Percentiles rank a stretch among this genome's conserved stretches.
phyloP scores from a whole-genome alignment of 2,888 invertebrate genomes.

The Nipponacmea schrenckii region DNA sequence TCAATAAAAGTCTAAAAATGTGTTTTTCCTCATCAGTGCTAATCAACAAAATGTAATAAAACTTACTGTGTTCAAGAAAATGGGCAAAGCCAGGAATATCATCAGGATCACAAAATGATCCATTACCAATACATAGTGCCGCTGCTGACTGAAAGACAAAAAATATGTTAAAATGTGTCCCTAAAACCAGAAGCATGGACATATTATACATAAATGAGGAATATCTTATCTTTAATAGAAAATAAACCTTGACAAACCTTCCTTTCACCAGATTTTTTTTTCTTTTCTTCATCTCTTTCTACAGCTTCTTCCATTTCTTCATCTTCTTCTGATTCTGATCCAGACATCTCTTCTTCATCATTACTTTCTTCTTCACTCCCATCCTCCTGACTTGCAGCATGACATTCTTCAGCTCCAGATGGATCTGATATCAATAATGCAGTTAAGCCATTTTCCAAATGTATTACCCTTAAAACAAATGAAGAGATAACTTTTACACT shows the following conservation, averaged over 20 bases:
- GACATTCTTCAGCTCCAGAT: constrained; percentile 26
- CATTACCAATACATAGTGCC: constrained; percentile 59
- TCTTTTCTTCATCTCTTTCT: not conserved
- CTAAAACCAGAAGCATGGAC: not conserved
- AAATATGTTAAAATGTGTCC: too few relatives aligned
- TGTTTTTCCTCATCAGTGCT: not conserved
- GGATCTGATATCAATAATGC: constrained; percentile 56
- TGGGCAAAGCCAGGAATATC: constrained; percentile 66
- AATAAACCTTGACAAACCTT: not conserved
- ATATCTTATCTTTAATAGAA: too few relatives aligned
- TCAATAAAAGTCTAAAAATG: not conserved
- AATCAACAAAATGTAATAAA: not conserved
- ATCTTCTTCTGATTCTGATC: constrained; percentile 13
- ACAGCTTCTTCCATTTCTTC: not conserved
- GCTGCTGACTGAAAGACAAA: constrained; percentile 59
- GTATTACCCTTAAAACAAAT: constrained; percentile 40
- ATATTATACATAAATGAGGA: too few relatives aligned
- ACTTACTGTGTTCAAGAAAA: constrained; percentile 66
- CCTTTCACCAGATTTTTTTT: not conserved
- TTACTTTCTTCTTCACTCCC: constrained; percentile 9
- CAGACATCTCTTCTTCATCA: not conserved
- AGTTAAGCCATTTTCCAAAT: constrained; percentile 53
- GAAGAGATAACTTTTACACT: too few relatives aligned
- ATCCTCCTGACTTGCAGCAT: constrained; percentile 16
- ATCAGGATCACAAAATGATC: constrained; percentile 63